Conservation (phyloP, 2,113 vertebrate species). For the Lethenteron reissneri region DNA sequence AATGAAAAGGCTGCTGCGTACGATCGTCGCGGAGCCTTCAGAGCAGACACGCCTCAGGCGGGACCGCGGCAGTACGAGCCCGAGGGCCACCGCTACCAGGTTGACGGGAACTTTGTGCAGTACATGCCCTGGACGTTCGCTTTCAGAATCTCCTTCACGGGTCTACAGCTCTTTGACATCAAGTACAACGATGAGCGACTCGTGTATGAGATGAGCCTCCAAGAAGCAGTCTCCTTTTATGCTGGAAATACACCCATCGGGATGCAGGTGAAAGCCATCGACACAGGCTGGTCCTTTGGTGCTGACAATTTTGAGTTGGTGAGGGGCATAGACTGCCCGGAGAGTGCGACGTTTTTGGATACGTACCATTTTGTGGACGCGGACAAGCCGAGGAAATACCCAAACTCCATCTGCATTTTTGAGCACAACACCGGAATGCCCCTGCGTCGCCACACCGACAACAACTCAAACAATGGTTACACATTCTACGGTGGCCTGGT, state of each 20-base stretch:
- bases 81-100: conserved; percentile 30
- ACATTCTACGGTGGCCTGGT: conserved; percentile 49
- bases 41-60: conserved; percentile 16
- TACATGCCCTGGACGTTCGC: conserved; percentile 60
- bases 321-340: conserved; percentile 52
- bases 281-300: conserved; percentile 59
- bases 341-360: conserved; percentile 41
- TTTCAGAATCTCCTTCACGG: conserved; percentile 42
- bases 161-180: conserved; percentile 53
- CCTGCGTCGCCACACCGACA: conserved; percentile 52
- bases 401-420: conserved; percentile 44
- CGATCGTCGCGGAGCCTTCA: conserved; percentile 29
- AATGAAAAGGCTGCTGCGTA: conserved; percentile 20
- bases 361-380: conserved; percentile 41
- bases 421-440: conserved; percentile 52
- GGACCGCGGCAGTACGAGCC: conserved; percentile 46
- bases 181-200: conserved; percentile 43
- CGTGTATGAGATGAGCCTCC: conserved; percentile 61
- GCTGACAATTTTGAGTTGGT: conserved; percentile 37
- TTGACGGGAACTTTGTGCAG: conserved; percentile 33
- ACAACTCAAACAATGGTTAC: conserved; percentile 34
- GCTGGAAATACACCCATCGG: conserved; percentile 41
- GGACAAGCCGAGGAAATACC: conserved; percentile 30
- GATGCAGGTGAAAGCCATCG: conserved; percentile 73
- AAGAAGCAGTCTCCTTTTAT: conserved; percentile 60